Base-by-base conservation (phyloP, 2,113 vertebrate species). In the Chascanopsetta lugubris region DNA sequence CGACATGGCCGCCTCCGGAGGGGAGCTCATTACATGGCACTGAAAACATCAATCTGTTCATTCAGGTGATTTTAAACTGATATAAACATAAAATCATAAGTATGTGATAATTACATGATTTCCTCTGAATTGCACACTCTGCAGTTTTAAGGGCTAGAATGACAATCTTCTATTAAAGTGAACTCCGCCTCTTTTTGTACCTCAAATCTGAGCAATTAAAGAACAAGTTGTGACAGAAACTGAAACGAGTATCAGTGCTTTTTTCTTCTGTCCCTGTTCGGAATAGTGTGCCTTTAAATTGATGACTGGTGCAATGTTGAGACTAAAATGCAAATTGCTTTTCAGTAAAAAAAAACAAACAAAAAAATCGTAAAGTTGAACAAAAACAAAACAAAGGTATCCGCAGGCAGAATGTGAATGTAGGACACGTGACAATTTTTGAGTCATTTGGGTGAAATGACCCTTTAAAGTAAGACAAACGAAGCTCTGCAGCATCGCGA, bases 391-490 rank as follows among this genome's bases (percentile, higher is more conserved):
- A 63, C 8, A 15, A 11, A 5, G 43, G 38, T 25, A 20, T 46
- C 42, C 24, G 22, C 10, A 47, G 54, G 29, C n/a, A 43, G 15
- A 7, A n/a, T n/a, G 40, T 42, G 7, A 5, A 32, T 10, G 10
- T 3, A 43, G n/a, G 18, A 42, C 17, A 18, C 17, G 3, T n/a
- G 2, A 20, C 20, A 6, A 17, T 26, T 5, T 30, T 42, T 27
- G n/a, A n/a, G 2, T 58, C 1, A 47, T 73, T 36, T 57, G 21
- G 5, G 36, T 60, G 43, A 72, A 45, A 30, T 7, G 48, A 34
- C 9, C 20, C 20, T 58, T 45, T 36, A 36, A n/a, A n/a, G n/a
- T n/a, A n/a, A n/a, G n/a, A n/a, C n/a, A 45, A 45, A 21, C n/a
- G 21, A 61, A 43, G n/a, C 6, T 43, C 40, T 36, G 17, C 38